phyloP scores from a whole-genome alignment of 2,113 vertebrate genomes.

The Tenebrosternarchus preto region DNA sequence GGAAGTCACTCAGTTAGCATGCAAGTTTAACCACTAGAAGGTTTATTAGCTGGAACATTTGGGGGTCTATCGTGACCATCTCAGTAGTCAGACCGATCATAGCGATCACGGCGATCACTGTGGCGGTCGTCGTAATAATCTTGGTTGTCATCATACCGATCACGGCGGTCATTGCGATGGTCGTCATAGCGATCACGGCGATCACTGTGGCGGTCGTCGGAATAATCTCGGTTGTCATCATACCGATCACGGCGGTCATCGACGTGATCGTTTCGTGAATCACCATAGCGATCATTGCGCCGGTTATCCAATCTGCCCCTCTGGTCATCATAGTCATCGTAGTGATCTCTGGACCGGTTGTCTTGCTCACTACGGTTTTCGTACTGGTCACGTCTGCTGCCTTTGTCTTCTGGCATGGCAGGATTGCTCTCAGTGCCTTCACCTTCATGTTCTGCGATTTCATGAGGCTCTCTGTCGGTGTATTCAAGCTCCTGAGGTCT shows the following conservation, averaged over 20 bases:
- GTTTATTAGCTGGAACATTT: slow-evolving; percentile 59
- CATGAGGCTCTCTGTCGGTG: slow-evolving; percentile 37
- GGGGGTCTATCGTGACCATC: slow-evolving; percentile 55
- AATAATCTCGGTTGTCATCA: slow-evolving; percentile 24
- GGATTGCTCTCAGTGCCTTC: neutral
- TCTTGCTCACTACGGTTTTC: slow-evolving; percentile 34
- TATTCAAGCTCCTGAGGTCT: slow-evolving; percentile 55
- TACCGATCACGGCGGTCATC: slow-evolving; percentile 34
- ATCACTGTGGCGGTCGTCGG: slow-evolving; percentile 19
- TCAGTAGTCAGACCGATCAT: neutral
- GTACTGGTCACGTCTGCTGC: neutral
- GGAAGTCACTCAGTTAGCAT: neutral
- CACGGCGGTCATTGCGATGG: neutral
- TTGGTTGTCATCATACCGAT: slow-evolving; percentile 31
- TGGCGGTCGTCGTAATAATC: slow-evolving; percentile 26
- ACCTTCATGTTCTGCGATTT: neutral
- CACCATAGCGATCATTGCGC: slow-evolving; percentile 16
- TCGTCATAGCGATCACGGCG: neutral
- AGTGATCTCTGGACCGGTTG: slow-evolving; percentile 24
- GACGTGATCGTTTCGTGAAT: slow-evolving; percentile 15
- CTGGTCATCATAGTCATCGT: slow-evolving; percentile 26
- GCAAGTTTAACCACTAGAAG: slow-evolving; percentile 44
- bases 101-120: slow-evolving; percentile 21
- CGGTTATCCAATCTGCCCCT: neutral
- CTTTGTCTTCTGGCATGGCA: neutral